Base-by-base conservation (phyloP, 2,113 vertebrate species). In the Pangasianodon hypophthalmus region DNA sequence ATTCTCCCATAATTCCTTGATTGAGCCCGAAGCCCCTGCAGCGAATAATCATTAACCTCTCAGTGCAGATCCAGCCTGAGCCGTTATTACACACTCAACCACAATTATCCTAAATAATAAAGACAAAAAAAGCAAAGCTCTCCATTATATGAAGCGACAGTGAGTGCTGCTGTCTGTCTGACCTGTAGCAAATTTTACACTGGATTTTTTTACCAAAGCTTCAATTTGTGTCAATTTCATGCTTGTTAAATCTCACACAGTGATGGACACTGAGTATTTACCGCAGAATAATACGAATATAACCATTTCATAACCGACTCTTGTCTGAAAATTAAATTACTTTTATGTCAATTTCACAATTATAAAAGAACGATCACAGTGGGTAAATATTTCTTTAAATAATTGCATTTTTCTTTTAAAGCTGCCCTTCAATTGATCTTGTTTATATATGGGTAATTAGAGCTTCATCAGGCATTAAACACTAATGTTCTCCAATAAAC, bases 41-140 rank as follows among this genome's bases (percentile, higher is more conserved):
- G 88, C 91, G 79, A 77, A 93, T 91, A 92, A 92, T 91, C 94
- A 94, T 95, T 94, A 94, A 94, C 93, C 93, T 94, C 93, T 91
- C 88, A 90, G 80, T 91, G 58, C 71, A 21, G 58, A 92, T 80
- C 85, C 92, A 89, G 88, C 94, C 93, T 93, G 91, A 94, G 93
- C 92, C 90, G 73, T 92, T 92, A 92, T 93, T 91, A 89, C 91
- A 71, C 75, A 44, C 92, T 80, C 90, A 90, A 81, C 86, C 88
- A 85, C 29, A 91, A 90, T 94, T 94, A 90, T 89, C 91, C n/a
- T 85, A 82, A 93, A 92, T 93, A 94, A 91, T 91, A 91, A 89
- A 90, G 77, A 93, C 85, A 89, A 62, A 87, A 58, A 54, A 52
- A 73, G 37, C 44, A 69, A 89, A 56, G 37, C 18, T 87, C 77